Conservation (phyloP, 2,113 vertebrate genomes). For the Arizona elegans region DNA sequence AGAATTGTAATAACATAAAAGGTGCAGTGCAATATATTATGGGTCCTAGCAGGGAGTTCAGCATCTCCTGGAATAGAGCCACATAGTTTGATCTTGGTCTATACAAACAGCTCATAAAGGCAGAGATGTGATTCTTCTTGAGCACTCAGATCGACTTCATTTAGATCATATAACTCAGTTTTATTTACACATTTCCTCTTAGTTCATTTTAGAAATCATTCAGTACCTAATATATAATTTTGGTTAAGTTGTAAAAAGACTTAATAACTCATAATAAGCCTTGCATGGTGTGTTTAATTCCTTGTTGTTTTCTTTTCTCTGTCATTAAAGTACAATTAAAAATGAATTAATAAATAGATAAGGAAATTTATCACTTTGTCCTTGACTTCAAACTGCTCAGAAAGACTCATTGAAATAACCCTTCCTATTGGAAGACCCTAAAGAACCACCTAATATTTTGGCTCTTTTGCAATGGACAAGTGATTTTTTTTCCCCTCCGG, state of each 20-base stretch:
- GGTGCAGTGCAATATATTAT: neutral
- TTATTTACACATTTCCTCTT: neutral
- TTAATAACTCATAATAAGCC: neutral
- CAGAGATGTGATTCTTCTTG: neutral
- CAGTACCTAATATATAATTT: neutral
- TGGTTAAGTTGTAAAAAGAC: neutral
- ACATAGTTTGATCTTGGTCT: neutral
- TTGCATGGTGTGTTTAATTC: neutral
- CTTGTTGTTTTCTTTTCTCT: neutral
- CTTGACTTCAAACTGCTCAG: neutral
- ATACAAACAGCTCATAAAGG: neutral
- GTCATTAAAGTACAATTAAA: neutral
- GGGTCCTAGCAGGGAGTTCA: too few species aligned
- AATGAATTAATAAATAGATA: neutral
- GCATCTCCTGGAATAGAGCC: neutral
- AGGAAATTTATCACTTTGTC: neutral
- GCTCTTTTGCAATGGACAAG: neutral
- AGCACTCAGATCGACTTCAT: neutral
- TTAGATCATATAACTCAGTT: neutral
- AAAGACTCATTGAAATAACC: neutral
- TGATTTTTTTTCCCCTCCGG: too few species aligned
- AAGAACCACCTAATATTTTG: neutral
- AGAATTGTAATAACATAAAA: neutral
- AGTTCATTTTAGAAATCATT: neutral
- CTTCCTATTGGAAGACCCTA: neutral